Evolutionary conservation across 2,888 invertebrate species (phyloP), one percentile per base, ranked within the genome.

Genomic region (Ennomos fuscantarius): DNA sequence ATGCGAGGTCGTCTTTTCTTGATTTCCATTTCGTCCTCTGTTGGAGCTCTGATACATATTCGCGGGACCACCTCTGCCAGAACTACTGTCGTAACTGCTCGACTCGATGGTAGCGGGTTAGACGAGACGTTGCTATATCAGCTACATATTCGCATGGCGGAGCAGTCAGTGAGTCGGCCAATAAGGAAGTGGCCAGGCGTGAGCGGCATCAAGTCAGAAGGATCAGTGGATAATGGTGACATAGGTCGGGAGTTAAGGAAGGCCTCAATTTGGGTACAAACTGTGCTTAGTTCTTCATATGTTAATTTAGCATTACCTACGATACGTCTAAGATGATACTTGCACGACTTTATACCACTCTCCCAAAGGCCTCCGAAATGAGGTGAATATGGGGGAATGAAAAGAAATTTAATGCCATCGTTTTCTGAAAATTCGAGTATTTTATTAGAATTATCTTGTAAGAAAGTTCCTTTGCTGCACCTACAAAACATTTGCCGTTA

Each of bases 151-250:
- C 9, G 35, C 35, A 33, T 6, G 42, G 42, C 1, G 55, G 62
- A 1, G 58, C 44, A n/a, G 45, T 48, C 37, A 60, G 33, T 40
- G 41, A n/a, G 42, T 63, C 75, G 37, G 11, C 61, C 61, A 32
- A 54, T 44, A n/a, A 81, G 59, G 58, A 78, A 76, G 45, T 80
- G 79, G 0, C 63, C 78, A 9, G 78, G 78, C 0, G 72, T 78
- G 3, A 80, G 60, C 1, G 73, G 71, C 3, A n/a, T 8, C 1
- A 65, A 40, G 43, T 71, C 71, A 13, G 55, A 58, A 1, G 70
- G 67, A 55, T 70, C 67, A 36, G 69, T 9, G 37, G 69, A 68
- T 36, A 70, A 35, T 45, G 65, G 62, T 6, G 54, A 50, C 33
- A 71, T 36, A 8, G 69, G 70, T 46, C 67, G 65, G 53, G 70